Base-by-base conservation (phyloP, 2,888 invertebrate genomes). In the Drosophila neotestacea region DNA sequence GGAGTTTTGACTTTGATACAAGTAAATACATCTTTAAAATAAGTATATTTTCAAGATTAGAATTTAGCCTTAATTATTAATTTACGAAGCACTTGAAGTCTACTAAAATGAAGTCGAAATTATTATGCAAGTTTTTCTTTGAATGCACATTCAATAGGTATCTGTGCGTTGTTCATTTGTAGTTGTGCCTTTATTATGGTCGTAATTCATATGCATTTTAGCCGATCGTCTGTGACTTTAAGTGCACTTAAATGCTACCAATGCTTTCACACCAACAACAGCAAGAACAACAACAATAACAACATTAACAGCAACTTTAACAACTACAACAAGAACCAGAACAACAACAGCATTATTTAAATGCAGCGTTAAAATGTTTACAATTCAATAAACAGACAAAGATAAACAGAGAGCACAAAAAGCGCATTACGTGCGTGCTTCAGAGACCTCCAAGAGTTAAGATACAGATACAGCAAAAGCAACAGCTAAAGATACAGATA, bases 331-430 rank as follows among this genome's bases (percentile, higher is more conserved):
- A 46, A 62, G 5, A 48, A 41, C 44, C 44, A 42, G 42, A 27
- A 50, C 27, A 48, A 59, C 50, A 69, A 55, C 50, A 16, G 32
- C 50, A 80, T 80, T 80, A 80, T 83, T 90, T 89, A 82, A 90
- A 89, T 90, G 89, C 88, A 88, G 80, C 81, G 82, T 85, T 90
- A 89, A 90, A 90, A 89, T 89, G 77, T 90, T 90, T 90, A 90
- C 89, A 88, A 83, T 88, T 80, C 84, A 85, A 85, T 84, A 86
- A 85, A 83, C 81, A 85, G 66, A 70, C 70, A 60, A 60, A 65
- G 75, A 63, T 62, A 71, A 76, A 76, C 55, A 56, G 28, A 46
- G 41, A 60, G 47, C 61, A 67, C 56, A 64, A 79, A 73, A 73
- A 62, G 61, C 36, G 41, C 39, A 34, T 42, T 36, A 47, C 42